phyloP scores from a whole-genome alignment of 2,888 invertebrate species.

The Noctua janthina region DNA sequence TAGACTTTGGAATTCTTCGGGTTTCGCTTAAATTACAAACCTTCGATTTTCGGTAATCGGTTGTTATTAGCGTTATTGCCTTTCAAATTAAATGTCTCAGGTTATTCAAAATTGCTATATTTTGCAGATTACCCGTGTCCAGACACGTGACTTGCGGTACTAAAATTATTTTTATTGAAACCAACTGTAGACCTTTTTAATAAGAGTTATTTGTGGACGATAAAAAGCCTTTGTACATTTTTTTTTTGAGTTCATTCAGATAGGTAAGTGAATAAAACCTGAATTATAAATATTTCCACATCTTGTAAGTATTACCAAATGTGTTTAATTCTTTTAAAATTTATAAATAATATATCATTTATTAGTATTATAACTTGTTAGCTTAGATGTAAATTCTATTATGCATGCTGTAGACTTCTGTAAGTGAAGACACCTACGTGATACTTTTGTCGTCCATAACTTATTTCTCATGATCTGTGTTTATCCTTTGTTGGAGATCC shows the following conservation, averaged over 20 bases:
- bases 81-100: conserved; percentile 21
- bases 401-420: too few species aligned
- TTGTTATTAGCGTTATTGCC: conserved; percentile 16
- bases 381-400: too few species aligned
- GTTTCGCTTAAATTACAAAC: conserved; percentile 1
- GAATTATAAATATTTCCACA: too few species aligned
- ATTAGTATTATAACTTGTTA: not conserved
- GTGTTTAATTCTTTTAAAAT: too few species aligned
- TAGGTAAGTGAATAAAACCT: too few species aligned
- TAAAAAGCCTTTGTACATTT: conserved; percentile 18
- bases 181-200: conserved; percentile 18
- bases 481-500: too few species aligned
- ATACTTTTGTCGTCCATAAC: too few species aligned
- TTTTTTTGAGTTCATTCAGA: conserved; percentile 13
- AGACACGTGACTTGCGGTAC: conserved; percentile 3
- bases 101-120: conserved; percentile 21
- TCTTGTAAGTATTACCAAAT: too few species aligned
- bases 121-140: conserved; percentile 6
- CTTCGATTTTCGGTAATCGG: not conserved
- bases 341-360: not conserved
- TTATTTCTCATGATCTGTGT: too few species aligned
- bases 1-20: not conserved
- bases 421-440: too few species aligned
- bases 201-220: conserved; percentile 27
- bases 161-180: conserved; percentile 27